Evolutionary conservation across 2,797 vertebrate genomes (phyloP).

Genomic region (Megalops cyprinoides): DNA sequence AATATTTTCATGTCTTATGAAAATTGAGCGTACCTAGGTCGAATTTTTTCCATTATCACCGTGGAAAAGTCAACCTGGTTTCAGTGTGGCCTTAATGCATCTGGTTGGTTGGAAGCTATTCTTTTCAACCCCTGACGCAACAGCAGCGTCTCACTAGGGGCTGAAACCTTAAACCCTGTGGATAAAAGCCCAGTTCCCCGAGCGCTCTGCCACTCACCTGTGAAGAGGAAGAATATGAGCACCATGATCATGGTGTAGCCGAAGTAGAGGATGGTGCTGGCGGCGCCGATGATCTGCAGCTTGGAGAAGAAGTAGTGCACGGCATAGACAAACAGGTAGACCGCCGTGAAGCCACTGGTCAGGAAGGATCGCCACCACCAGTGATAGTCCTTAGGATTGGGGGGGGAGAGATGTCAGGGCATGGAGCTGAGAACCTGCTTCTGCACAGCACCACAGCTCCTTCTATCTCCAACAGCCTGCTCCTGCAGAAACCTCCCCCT

Average conservation of each 20-base stretch:
- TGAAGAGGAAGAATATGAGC: conserved; percentile 94
- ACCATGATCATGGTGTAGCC: conserved; percentile 91
- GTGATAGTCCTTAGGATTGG: conserved; percentile 82
- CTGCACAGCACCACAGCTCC: not conserved
- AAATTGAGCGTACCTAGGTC: no score
- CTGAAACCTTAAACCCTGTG: not conserved
- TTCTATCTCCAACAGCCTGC: no score
- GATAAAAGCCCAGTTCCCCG: not conserved
- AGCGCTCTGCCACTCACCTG: conserved; percentile 68
- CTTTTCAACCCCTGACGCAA: no score
- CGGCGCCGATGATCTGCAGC: conserved; percentile 84
- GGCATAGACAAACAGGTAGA: conserved; percentile 87
- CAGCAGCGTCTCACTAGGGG: not conserved
- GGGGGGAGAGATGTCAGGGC: not conserved
- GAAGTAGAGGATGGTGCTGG: conserved; percentile 91
- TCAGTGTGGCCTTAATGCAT: no score
- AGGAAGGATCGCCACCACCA: conserved; percentile 91
- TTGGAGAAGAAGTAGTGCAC: conserved; percentile 92
- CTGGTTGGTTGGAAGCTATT: no score
- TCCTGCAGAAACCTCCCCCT: no score
- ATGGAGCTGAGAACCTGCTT: not conserved
- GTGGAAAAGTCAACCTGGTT: no score
- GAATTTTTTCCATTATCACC: no score
- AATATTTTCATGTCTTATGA: no score
- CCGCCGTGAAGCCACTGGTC: conserved; percentile 88